phyloP scores from a whole-genome alignment of 2,888 invertebrate species.

The Nephrotoma flavescens region DNA sequence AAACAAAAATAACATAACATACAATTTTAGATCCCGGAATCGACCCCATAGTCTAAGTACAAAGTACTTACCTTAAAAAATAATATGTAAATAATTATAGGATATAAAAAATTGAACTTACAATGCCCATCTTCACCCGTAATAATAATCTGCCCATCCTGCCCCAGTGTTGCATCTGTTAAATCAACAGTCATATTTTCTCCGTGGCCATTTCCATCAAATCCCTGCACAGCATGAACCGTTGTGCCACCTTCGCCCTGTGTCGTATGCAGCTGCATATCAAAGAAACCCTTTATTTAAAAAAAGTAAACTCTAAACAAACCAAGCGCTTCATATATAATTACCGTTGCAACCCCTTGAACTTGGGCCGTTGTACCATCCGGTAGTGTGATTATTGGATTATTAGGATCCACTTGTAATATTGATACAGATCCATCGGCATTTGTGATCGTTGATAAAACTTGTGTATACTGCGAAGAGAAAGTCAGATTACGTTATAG shows the following conservation, averaged over 20 bases:
- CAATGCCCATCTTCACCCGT: slow-evolving; percentile 91
- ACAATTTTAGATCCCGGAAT: too few relatives aligned
- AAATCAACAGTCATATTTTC: slow-evolving; percentile 77
- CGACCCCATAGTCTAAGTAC: too few relatives aligned
- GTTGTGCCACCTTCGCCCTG: slow-evolving; percentile 46
- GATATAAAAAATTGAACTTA: slow-evolving; percentile 24
- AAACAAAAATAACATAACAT: too few relatives aligned
- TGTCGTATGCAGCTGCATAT: slow-evolving; percentile 40
- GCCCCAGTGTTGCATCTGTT: slow-evolving; percentile 80
- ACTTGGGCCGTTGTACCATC: slow-evolving; percentile 94
- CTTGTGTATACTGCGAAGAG: slow-evolving; percentile 57
- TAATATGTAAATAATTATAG: neutral
- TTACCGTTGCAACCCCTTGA: slow-evolving; percentile 41
- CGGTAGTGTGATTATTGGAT: slow-evolving; percentile 86
- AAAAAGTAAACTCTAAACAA: slow-evolving; percentile 8
- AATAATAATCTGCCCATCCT: slow-evolving; percentile 88
- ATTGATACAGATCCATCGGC: slow-evolving; percentile 93
- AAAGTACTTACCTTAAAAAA: too few relatives aligned
- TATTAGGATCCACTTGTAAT: slow-evolving; percentile 87
- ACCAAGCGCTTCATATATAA: neutral
- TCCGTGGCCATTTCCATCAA: slow-evolving; percentile 56
- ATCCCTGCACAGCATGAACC: slow-evolving; percentile 51
- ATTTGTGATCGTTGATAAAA: slow-evolving; percentile 90
- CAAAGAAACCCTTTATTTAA: slow-evolving; percentile 13
- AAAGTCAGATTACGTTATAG: slow-evolving; percentile 8